A percentile compares a stretch with the other conserved stretches of the same genome.
phyloP scores from a whole-genome alignment of 2,797 vertebrate species.

The Enteromius trimaculatus region DNA sequence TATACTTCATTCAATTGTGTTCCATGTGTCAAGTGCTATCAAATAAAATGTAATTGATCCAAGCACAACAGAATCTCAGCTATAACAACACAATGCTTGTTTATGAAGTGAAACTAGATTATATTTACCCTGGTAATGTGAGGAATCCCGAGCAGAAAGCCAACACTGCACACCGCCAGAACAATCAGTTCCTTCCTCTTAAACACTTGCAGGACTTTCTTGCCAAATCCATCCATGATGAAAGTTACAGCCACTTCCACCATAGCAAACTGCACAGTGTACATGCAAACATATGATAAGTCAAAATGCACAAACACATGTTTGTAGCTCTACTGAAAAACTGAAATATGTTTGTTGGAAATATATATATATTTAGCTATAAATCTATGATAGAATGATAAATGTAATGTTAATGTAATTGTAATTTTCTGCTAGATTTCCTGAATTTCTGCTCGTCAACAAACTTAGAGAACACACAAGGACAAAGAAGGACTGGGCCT shows the following conservation, averaged over 20 bases:
- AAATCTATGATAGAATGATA: not conserved
- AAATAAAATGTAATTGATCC: not conserved
- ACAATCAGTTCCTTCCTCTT: slow-evolving; percentile 75
- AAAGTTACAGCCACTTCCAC: slow-evolving; percentile 77
- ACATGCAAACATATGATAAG: not conserved
- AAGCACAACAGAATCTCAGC: not conserved
- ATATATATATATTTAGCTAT: not conserved
- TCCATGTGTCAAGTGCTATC: not conserved
- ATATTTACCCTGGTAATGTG: slow-evolving; percentile 74
- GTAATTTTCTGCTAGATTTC: not conserved
- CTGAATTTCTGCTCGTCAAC: not conserved
- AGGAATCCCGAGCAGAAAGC: slow-evolving; percentile 76
- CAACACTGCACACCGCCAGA: slow-evolving; percentile 66
- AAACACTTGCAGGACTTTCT: slow-evolving; percentile 61
- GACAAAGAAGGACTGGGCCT: not conserved
- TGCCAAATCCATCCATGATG: slow-evolving; percentile 75
- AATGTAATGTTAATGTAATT: not conserved
- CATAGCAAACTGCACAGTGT: slow-evolving; percentile 72
- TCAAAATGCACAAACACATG: not conserved
- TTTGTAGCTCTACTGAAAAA: not conserved
- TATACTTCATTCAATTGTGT: not conserved
- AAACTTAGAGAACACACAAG: not conserved
- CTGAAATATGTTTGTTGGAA: no score
- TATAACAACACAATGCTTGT: not conserved
- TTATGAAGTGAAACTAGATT: not conserved